phyloP scores from a whole-genome alignment of 2,888 invertebrate genomes.

The Trisateles emortualis region DNA sequence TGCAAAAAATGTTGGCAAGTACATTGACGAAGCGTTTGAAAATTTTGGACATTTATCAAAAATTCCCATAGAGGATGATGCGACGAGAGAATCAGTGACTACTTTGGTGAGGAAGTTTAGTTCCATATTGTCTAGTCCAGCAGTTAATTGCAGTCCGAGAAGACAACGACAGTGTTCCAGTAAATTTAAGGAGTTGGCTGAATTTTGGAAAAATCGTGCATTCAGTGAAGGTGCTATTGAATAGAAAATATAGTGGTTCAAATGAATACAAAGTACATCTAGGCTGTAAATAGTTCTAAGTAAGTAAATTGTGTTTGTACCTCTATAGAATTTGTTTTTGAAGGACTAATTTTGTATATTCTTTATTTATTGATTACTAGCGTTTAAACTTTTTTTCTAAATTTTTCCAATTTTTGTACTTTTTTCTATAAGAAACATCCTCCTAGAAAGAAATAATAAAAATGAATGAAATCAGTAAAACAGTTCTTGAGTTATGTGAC shows the following conservation, averaged over 20 bases:
- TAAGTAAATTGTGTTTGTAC: too few relatives aligned
- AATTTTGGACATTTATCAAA: conserved; percentile 62
- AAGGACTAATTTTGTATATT: too few relatives aligned
- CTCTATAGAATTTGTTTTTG: too few relatives aligned
- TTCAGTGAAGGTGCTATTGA: conserved; percentile 36
- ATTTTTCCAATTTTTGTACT: too few relatives aligned
- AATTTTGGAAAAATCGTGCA: conserved; percentile 71
- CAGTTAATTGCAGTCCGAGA: conserved; percentile 60
- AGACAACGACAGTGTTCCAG: conserved; percentile 66
- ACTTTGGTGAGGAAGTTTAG: conserved; percentile 74
- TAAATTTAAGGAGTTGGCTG: conserved; percentile 72
- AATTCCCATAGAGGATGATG: conserved; percentile 53
- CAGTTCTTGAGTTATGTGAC: too few relatives aligned
- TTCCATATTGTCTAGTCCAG: conserved; percentile 63
- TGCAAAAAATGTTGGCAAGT: conserved; percentile 66
- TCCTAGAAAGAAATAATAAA: too few relatives aligned
- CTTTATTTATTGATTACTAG: too few relatives aligned
- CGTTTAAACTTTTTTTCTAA: too few relatives aligned
- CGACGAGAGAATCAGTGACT: conserved; percentile 68
- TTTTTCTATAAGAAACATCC: too few relatives aligned
- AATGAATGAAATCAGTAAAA: too few relatives aligned
- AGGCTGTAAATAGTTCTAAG: not conserved
- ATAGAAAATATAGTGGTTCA: not conserved
- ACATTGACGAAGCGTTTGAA: conserved; percentile 77
- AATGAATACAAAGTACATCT: not conserved